A percentile compares a stretch with the other conserved stretches of the same genome.
These are phyloP conservation scores for Chymomyza fuscimana DNA, from an alignment of 2,888 invertebrate genomes.

Conservation along the genomic window DNA sequence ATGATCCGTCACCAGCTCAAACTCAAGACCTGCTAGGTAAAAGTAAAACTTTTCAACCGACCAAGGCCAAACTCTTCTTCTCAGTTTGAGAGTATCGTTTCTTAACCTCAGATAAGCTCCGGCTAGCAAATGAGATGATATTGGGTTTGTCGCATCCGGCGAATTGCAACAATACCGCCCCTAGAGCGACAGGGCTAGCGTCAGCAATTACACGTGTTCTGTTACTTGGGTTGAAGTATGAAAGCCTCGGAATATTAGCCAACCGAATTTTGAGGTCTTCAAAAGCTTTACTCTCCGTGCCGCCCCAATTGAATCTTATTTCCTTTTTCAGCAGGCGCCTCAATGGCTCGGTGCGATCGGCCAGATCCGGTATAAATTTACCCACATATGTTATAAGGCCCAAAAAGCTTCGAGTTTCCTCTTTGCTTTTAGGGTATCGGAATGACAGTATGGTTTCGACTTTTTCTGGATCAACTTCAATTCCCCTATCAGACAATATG, in stretches of 20 bases:
- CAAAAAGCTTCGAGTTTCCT: constrained; percentile 67
- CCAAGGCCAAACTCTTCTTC: too few species aligned
- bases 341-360: constrained; percentile 51
- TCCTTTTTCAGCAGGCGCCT: too few species aligned
- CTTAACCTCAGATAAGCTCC: too few species aligned
- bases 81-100: too few species aligned
- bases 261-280: constrained; percentile 47
- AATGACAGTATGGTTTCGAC: constrained; percentile 46
- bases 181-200: too few species aligned
- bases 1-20: background rate
- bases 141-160: too few species aligned
- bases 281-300: constrained; percentile 57
- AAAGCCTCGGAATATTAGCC: constrained; percentile 47
- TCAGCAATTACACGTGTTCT: too few species aligned
- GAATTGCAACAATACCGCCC: too few species aligned
- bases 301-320: constrained; percentile 54
- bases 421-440: constrained; percentile 47
- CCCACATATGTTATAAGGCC: constrained; percentile 70
- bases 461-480: constrained; percentile 26
- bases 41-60: background rate
- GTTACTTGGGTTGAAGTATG: constrained; percentile 57
- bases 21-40: background rate
- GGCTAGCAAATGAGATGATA: too few species aligned
- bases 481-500: too few species aligned
- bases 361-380: constrained; percentile 58